Conservation (phyloP, 2,888 invertebrate species). For the Dromius quadrimaculatus region DNA sequence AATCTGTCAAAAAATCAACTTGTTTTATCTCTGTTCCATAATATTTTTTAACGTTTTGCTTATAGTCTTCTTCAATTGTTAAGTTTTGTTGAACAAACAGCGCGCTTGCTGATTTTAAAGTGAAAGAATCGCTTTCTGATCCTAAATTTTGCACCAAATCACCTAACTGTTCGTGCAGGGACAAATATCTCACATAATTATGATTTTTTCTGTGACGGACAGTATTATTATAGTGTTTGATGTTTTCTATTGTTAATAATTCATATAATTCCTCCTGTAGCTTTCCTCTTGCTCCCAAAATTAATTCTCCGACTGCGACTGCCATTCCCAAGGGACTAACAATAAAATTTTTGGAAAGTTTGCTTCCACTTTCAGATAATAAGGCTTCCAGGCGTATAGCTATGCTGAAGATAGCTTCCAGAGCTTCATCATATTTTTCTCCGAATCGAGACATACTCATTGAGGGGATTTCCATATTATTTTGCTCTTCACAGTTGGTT, state of each 20-base stretch:
- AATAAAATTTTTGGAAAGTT: slow-evolving; percentile 61
- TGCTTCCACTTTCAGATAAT: slow-evolving; percentile 57
- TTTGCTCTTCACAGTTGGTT: background rate
- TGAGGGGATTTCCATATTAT: background rate
- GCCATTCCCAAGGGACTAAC: slow-evolving; percentile 65
- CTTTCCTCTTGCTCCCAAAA: slow-evolving; percentile 63
- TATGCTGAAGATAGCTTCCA: slow-evolving; percentile 63
- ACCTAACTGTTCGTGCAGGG: slow-evolving; percentile 62
- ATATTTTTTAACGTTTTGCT: slow-evolving; percentile 56
- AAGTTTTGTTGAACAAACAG: slow-evolving; percentile 60
- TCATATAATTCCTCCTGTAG: slow-evolving; percentile 61
- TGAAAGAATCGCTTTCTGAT: slow-evolving; percentile 58
- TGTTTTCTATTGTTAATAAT: slow-evolving; percentile 59
- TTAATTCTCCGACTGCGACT: slow-evolving; percentile 62
- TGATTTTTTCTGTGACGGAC: slow-evolving; percentile 55
- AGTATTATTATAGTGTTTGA: slow-evolving; percentile 50
- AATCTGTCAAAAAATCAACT: slow-evolving; percentile 60
- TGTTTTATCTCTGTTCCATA: slow-evolving; percentile 60
- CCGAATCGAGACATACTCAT: slow-evolving; percentile 13
- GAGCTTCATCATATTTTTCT: slow-evolving; percentile 56
- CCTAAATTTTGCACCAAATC: slow-evolving; percentile 59
- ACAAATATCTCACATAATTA: slow-evolving; percentile 57
- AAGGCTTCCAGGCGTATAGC: slow-evolving; percentile 62
- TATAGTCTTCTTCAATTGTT: slow-evolving; percentile 58
- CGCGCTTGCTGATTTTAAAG: slow-evolving; percentile 60